These are phyloP conservation scores for Crossaster papposus DNA, from an alignment of 53 echinoderm and acorn worm species.

Conservation along the genomic window DNA sequence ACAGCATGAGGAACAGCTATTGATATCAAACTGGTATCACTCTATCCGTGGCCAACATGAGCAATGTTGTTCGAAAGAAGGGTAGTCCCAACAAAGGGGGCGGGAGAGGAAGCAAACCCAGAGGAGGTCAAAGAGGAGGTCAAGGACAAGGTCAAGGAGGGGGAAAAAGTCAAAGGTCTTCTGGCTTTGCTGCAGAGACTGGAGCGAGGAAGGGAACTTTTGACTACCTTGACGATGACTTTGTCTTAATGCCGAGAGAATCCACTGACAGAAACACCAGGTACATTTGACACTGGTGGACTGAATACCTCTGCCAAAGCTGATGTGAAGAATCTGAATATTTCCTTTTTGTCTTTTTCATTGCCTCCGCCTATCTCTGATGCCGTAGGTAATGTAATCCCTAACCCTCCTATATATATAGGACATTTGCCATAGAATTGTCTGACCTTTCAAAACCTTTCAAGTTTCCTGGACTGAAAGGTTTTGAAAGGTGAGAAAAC, in stretches of 20 bases:
- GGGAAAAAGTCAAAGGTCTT: slow-evolving; percentile 53
- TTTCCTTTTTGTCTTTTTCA: too few relatives aligned
- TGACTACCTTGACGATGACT: slow-evolving; percentile 74
- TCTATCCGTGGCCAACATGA: slow-evolving; percentile 6
- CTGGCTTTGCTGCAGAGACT: slow-evolving; percentile 67
- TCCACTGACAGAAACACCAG: not conserved
- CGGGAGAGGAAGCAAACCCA: slow-evolving; percentile 43
- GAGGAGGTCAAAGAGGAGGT: slow-evolving; percentile 57
- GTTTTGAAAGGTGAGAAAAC: too few relatives aligned
- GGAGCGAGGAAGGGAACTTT: slow-evolving; percentile 71
- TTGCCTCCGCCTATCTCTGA: too few relatives aligned
- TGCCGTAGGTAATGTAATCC: too few relatives aligned
- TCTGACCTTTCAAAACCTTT: too few relatives aligned
- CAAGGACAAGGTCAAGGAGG: slow-evolving; percentile 58
- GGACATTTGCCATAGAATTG: too few relatives aligned
- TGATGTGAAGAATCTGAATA: too few relatives aligned
- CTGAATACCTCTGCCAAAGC: too few relatives aligned
- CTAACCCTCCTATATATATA: too few relatives aligned
- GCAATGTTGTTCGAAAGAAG: slow-evolving; percentile 46
- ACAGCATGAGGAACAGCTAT: not conserved
- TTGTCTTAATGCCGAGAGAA: slow-evolving; percentile 69
- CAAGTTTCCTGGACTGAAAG: too few relatives aligned
- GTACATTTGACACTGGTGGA: not conserved
- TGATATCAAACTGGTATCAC: not conserved
- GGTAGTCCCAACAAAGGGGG: slow-evolving; percentile 73